Evolutionary conservation across 2,797 vertebrate species (phyloP), one percentile per base, ranked within the genome.

Genomic region (Spheniscus humboldti): DNA sequence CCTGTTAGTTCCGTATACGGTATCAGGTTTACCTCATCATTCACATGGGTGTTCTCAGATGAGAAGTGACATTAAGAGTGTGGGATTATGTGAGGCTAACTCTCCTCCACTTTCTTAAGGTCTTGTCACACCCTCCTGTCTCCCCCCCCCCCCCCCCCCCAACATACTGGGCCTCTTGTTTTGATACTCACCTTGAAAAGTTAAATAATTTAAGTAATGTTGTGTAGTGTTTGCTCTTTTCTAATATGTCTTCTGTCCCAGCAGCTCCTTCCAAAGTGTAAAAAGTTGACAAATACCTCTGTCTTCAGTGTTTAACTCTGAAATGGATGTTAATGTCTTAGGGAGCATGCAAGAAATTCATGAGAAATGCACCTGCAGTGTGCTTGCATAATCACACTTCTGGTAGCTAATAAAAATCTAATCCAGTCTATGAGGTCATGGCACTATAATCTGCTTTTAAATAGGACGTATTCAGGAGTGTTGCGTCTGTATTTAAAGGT

Each of bases 1-100:
- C 37, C 33, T 63, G 6, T 59, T 67, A 43, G 48, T 74, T 88
- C 39, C 0, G 0, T 31, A 6, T 63, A 24, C 0, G 0, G 0
- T 66, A 1, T 57, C 9, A 22, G 15, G 24, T 73, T 73, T 72
- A 57, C 24, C 11, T 85, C 7, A 31, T 56, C 2, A 2, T 68
- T 78, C 35, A 39, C 12, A 6, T 50, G 25, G 10, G n/a, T 79
- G 12, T 22, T 89, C 13, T 84, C 50, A 64, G 39, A 50, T 55
- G 9, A 87, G 45, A 75, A 62, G 16, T 83, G 35, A n/a, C 7
- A 7, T 23, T 30, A 41, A 33, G n/a, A 69, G 14, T 73, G 45
- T 88, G n/a, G 20, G 47, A 24, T 72, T 90, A 52, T 28, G 6
- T 56, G 28, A 66, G 18, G 18, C n/a, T 81, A 59, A 47, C 13